Evolutionary conservation across 2,797 vertebrate genomes (phyloP).

Genomic region (Ciconia nigra): DNA sequence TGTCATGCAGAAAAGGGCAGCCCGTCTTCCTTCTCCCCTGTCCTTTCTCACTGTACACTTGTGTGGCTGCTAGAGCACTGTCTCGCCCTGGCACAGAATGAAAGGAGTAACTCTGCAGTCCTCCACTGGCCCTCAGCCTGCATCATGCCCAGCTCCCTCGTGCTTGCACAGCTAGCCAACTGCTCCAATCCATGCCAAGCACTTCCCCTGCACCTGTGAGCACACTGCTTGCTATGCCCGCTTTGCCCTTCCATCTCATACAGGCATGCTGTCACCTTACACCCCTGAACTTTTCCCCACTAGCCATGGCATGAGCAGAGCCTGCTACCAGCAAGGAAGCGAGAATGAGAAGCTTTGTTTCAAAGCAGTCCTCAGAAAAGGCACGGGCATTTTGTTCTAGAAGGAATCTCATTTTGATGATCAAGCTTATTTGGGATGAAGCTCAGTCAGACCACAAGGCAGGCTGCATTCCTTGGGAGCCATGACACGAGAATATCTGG

Average conservation of each 20-base stretch:
- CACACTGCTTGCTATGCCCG: rapidly evolving
- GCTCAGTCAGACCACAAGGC: neutral
- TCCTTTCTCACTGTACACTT: neutral
- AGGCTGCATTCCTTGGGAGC: neutral
- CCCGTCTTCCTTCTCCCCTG: neutral
- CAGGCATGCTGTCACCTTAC: neutral
- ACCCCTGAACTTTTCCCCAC: neutral
- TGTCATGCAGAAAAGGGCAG: neutral
- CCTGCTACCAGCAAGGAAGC: neutral
- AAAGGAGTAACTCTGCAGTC: neutral
- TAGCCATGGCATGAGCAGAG: neutral
- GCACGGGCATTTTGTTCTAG: neutral
- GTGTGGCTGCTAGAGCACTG: neutral
- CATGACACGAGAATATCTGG: neutral
- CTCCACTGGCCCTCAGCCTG: neutral
- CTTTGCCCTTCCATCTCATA: neutral
- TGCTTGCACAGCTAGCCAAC: neutral
- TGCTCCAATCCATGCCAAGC: neutral
- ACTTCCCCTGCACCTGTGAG: neutral
- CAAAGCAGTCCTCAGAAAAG: neutral
- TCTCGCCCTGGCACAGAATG: neutral
- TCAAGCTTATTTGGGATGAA: neutral
- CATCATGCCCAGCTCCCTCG: neutral
- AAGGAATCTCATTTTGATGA: neutral
- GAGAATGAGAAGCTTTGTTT: neutral